Conservation (phyloP, 2,113 vertebrate species). For the Plecotus auritus region DNA sequence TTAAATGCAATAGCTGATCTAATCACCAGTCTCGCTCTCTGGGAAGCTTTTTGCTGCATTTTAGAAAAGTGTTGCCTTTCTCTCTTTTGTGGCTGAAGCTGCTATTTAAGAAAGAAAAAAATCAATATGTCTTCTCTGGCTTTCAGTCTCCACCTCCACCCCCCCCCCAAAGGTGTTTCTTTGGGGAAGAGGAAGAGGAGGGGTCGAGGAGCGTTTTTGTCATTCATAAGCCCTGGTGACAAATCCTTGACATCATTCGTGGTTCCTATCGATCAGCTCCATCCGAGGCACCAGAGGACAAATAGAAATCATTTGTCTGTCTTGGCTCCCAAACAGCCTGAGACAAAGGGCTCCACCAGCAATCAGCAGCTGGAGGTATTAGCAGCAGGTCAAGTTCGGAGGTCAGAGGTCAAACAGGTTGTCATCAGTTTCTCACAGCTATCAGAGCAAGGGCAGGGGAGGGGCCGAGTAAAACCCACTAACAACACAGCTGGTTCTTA, state of each 20-base stretch:
- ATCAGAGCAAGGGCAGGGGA: constrained; percentile 74
- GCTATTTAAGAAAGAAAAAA: constrained; percentile 94
- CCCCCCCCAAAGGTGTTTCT: constrained; percentile 85
- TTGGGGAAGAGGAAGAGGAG: constrained; percentile 62
- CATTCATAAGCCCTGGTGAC: constrained; percentile 97
- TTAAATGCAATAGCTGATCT: constrained; percentile 95
- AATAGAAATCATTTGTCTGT: constrained; percentile 98
- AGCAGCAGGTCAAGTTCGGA: constrained; percentile 89
- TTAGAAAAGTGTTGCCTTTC: constrained; percentile 94
- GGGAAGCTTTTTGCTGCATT: constrained; percentile 96
- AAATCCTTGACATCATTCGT: constrained; percentile 98
- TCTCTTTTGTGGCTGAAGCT: constrained; percentile 93
- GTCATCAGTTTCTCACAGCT: constrained; percentile 86
- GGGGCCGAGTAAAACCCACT: constrained; percentile 70
- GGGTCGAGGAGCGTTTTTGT: constrained; percentile 87
- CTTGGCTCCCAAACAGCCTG: constrained; percentile 86
- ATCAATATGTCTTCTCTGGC: constrained; percentile 96
- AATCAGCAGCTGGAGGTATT: constrained; percentile 93
- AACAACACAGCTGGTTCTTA: constrained; percentile 82
- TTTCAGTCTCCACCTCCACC: constrained; percentile 92
- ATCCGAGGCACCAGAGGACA: constrained; percentile 91
- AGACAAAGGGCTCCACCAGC: constrained; percentile 90
- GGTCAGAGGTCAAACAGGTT: constrained; percentile 88
- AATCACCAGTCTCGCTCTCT: constrained; percentile 85
- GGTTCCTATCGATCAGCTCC: constrained; percentile 97